Evolutionary conservation across 2,113 vertebrate species (phyloP).

Genomic region (Anas platyrhynchos): DNA sequence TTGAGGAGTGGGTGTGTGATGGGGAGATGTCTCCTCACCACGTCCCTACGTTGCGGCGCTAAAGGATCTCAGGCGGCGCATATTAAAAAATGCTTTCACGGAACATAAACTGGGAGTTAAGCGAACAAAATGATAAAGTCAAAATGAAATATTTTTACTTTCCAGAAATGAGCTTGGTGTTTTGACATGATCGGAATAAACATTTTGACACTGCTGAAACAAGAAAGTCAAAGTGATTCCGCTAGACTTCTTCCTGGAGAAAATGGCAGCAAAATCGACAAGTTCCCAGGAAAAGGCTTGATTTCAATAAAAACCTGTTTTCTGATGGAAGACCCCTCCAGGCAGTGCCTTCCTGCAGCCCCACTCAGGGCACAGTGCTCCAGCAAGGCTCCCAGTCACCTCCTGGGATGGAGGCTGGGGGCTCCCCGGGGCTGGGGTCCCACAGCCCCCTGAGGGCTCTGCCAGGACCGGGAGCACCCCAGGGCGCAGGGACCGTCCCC

Average conservation of each 20-base stretch:
- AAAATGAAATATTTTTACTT: slow-evolving; percentile 47
- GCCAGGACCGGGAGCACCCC: too few species aligned
- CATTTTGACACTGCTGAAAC: slow-evolving; percentile 68
- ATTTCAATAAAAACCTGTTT: not conserved
- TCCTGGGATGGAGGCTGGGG: not conserved
- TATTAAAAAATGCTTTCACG: not conserved
- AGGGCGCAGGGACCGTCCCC: too few species aligned
- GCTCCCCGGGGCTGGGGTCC: too few species aligned
- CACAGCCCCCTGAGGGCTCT: too few species aligned
- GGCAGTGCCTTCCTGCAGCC: not conserved
- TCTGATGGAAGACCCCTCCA: not conserved
- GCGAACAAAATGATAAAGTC: slow-evolving; percentile 23
- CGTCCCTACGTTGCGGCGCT: fast-evolving
- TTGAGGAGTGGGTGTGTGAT: fast-evolving
- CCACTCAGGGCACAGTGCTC: not conserved
- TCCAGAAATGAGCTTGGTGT: slow-evolving; percentile 50
- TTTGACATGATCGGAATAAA: slow-evolving; percentile 59
- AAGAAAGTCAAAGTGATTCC: slow-evolving; percentile 63
- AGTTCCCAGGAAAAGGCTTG: not conserved
- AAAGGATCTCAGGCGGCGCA: not conserved
- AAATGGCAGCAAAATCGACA: slow-evolving; percentile 38
- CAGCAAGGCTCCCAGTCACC: fast-evolving
- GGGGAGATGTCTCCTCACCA: not conserved
- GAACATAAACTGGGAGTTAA: slow-evolving; percentile 40
- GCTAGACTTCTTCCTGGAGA: slow-evolving; percentile 14